Evolutionary conservation across 2,797 vertebrate species (phyloP), one percentile per base, ranked within the genome.

Genomic region (Carduelis carduelis): DNA sequence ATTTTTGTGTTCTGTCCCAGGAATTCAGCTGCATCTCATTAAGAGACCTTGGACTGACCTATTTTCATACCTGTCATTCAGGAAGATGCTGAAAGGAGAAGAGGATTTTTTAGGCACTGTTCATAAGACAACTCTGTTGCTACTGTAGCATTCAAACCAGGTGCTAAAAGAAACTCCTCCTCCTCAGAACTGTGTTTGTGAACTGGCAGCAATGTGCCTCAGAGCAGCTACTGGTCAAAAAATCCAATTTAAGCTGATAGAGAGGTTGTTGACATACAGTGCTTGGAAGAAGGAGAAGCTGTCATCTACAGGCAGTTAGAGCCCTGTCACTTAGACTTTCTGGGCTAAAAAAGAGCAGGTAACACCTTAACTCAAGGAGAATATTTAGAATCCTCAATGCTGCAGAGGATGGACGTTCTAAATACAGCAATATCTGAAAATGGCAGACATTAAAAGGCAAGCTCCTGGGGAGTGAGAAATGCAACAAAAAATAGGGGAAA

Each of bases 171-270:
- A 49, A 65, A 7, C 32, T 55, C 20, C 15, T 56, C 3, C 28
- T 39, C n/a, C 53, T 22, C 9, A 39, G 16, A 23, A 19, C 28
- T 0, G 0, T 53, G 20, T 52, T 37, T 76, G 32, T 87, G 21
- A 53, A 11, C 52, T 53, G 65, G 60, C 16, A 83, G n/a, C 35
- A 35, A 2, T 39, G 44, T 1, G 3, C 35, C 65, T 52, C 59
- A 70, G 65, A 53, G 59, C 35, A 92, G 43, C 53, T 80, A 6
- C 32, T 26, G 41, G 34, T 52, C 55, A 63, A 65, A 91, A 78
- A 79, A n/a, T 23, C 32, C 30, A 30, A 1, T 34, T 61, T 21
- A 26, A 53, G 47, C 6, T 82, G 44, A 12, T 43, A 11, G 5
- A 65, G 49, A 11, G 8, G 3, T 41, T 15, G 7, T 72, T 84